phyloP scores from a whole-genome alignment of 2,888 invertebrate genomes.

The Agriotes lineatus region DNA sequence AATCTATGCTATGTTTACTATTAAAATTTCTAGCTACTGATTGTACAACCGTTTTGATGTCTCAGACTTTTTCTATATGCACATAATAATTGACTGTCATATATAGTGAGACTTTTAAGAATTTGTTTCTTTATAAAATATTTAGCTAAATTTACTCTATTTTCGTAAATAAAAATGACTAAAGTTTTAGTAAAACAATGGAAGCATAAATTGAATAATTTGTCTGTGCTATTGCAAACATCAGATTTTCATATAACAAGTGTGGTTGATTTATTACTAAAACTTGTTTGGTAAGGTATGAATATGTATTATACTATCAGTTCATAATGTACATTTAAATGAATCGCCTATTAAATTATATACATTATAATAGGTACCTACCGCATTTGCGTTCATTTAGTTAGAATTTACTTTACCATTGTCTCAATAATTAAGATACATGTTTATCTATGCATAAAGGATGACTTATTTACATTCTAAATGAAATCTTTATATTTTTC shows the following conservation, averaged over 20 bases:
- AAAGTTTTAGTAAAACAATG: conserved; percentile 36
- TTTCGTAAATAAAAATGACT: conserved; percentile 19
- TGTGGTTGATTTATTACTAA: conserved; percentile 25
- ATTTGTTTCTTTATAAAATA: conserved; percentile 22
- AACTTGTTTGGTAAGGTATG: neutral
- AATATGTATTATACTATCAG: conserved; percentile 23
- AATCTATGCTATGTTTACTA: conserved; percentile 32
- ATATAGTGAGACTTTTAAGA: conserved; percentile 35
- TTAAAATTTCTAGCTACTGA: conserved; percentile 38
- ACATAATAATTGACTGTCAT: conserved; percentile 42
- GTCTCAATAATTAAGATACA: conserved; percentile 24
- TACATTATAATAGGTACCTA: conserved; percentile 31
- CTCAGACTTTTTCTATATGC: conserved; percentile 40
- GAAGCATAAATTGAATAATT: conserved; percentile 35
- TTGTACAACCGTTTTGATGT: conserved; percentile 44
- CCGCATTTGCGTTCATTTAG: conserved; percentile 21
- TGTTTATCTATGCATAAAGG: conserved; percentile 5
- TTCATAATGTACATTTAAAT: conserved; percentile 29
- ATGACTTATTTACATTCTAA: conserved; percentile 5
- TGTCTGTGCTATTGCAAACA: conserved; percentile 22
- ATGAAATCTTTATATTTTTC: neutral
- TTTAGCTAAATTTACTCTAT: conserved; percentile 6
- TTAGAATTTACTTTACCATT: conserved; percentile 42
- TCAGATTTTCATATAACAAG: conserved; percentile 24
- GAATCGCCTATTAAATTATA: conserved; percentile 28